phyloP scores from a whole-genome alignment of 2,797 vertebrate species.

The Epinephelus coioides region DNA sequence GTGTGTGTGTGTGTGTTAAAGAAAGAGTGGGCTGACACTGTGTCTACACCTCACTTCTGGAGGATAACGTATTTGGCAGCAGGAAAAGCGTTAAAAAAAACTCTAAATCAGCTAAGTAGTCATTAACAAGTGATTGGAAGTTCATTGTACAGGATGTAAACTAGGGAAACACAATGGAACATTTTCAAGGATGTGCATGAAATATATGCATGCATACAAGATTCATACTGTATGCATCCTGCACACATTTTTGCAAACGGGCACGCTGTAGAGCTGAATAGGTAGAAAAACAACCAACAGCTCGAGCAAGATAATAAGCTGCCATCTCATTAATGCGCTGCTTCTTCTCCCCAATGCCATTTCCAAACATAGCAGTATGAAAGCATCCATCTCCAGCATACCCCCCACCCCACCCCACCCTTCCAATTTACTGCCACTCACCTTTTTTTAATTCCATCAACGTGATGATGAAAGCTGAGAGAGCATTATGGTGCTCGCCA shows the following conservation, averaged over 20 bases:
- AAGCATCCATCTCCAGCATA: constrained; percentile 61
- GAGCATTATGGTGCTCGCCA: constrained; percentile 64
- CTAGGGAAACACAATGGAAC: constrained; percentile 3
- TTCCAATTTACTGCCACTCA: constrained; percentile 70
- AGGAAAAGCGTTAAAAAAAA: constrained; percentile 24
- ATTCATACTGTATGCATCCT: constrained; percentile 12
- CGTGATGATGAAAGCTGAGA: constrained; percentile 72
- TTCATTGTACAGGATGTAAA: constrained; percentile 11
- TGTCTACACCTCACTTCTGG: constrained; percentile 27
- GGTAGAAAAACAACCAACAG: constrained; percentile 26
- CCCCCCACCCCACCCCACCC: constrained; percentile 9
- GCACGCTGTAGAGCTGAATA: constrained; percentile 16
- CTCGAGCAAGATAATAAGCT: constrained; percentile 65
- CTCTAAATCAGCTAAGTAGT: constrained; percentile 17
- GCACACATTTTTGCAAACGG: constrained; percentile 13
- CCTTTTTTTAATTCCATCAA: constrained; percentile 74
- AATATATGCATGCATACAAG: constrained; percentile 19
- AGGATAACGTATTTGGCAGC: constrained; percentile 34
- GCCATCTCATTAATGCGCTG: constrained; percentile 63
- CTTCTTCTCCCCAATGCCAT: constrained; percentile 35
- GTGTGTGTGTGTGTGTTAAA: constrained; percentile 11
- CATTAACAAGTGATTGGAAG: constrained; percentile 37
- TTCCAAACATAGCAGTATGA: constrained; percentile 61
- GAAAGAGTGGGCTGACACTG: constrained; percentile 13
- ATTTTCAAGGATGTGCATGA: constrained; percentile 21